A percentile compares a stretch with the other conserved stretches of the same genome.
phyloP scores from a whole-genome alignment of 2,113 vertebrate species.

The Acrocephalus arundinaceus region DNA sequence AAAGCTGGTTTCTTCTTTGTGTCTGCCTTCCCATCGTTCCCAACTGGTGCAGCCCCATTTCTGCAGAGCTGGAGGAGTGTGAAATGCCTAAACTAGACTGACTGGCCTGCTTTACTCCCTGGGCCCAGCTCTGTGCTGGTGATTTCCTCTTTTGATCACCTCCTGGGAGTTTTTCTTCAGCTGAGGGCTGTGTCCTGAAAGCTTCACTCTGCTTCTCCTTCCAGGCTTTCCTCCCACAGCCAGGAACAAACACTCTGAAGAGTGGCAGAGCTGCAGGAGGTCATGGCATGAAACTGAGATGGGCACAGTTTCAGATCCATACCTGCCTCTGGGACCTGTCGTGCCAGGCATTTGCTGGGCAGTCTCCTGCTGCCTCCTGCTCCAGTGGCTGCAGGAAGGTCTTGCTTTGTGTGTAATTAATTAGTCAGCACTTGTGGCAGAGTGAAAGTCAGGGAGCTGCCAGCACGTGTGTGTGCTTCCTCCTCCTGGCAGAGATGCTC shows the following conservation, averaged over 20 bases:
- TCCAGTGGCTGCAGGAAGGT: background rate
- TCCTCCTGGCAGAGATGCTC: background rate
- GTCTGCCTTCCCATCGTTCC: background rate
- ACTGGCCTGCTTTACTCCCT: background rate
- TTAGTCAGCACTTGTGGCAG: background rate
- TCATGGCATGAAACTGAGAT: background rate
- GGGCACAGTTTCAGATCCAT: background rate
- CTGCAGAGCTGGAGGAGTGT: background rate
- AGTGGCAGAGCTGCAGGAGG: background rate
- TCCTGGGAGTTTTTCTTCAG: background rate
- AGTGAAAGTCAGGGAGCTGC: background rate
- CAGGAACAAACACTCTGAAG: fast-evolving
- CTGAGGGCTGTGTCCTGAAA: background rate
- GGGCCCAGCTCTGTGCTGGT: too few relatives aligned
- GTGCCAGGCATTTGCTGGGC: background rate
- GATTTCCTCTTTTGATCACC: background rate
- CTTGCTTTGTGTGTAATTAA: background rate
- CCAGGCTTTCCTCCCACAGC: background rate
- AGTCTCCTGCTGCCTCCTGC: background rate
- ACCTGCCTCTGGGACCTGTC: background rate
- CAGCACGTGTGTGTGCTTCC: background rate
- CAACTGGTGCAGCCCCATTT: background rate
- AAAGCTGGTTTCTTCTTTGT: background rate
- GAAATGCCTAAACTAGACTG: background rate
- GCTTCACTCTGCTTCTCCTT: background rate